These are phyloP conservation scores for Drosophila triauraria DNA, from an alignment of 1,140 invertebrate genomes.

Conservation along the genomic window DNA sequence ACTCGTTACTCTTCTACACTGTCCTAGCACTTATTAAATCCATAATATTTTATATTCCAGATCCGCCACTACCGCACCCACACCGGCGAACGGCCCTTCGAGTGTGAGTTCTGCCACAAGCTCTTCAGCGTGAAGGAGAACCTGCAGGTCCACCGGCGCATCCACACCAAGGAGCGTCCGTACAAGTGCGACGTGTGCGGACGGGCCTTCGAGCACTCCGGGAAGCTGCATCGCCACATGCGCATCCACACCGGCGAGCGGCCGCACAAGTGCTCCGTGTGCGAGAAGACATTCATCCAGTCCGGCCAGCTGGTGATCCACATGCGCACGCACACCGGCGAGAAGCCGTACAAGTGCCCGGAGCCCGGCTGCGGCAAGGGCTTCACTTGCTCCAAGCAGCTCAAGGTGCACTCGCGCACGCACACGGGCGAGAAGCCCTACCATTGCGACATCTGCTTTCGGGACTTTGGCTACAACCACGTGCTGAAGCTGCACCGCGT, in stretches of 20 bases:
- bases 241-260: conserved; percentile 96
- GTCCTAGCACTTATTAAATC: neutral
- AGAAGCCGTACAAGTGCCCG: conserved; percentile 95
- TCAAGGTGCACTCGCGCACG: conserved; percentile 93
- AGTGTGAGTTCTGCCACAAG: conserved; percentile 97
- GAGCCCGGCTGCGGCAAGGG: conserved; percentile 93
- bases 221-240: conserved; percentile 96
- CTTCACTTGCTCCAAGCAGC: conserved; percentile 95
- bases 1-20: neutral
- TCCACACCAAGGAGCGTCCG: conserved; percentile 93
- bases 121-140: conserved; percentile 97
- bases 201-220: conserved; percentile 96
- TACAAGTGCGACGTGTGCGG: conserved; percentile 96
- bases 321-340: conserved; percentile 94
- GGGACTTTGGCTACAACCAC: conserved; percentile 93
- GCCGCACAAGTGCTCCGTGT: conserved; percentile 97
- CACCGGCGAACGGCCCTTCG: conserved; percentile 93
- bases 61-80: conserved; percentile 95
- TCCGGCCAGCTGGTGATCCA: conserved; percentile 94
- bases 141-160: conserved; percentile 95
- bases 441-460: conserved; percentile 87
- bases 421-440: conserved; percentile 94
- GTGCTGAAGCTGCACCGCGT: conserved; percentile 95
- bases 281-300: conserved; percentile 95
- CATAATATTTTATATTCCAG: conserved; percentile 23